phyloP scores from a whole-genome alignment of 2,888 invertebrate genomes.

The Pterostichus madidus region DNA sequence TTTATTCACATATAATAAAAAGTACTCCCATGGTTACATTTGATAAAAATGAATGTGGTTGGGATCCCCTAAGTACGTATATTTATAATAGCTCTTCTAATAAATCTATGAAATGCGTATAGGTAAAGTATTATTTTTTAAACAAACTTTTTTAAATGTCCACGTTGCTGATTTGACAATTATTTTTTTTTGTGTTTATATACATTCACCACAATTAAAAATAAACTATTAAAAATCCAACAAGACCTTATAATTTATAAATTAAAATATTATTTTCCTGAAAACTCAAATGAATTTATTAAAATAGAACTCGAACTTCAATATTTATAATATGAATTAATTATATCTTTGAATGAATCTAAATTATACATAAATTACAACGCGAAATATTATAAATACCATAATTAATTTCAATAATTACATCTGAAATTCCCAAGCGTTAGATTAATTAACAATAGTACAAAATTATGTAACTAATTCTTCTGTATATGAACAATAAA shows the following conservation, averaged over 20 bases:
- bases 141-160: no score
- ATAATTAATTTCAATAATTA: conserved; percentile 20
- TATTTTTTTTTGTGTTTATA: no score
- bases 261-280: no score
- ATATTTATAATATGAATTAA: neutral
- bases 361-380: neutral
- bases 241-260: no score
- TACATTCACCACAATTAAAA: no score
- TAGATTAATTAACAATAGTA: conserved; percentile 14
- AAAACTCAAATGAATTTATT: no score
- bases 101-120: neutral
- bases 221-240: no score
- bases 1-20: conserved; percentile 16
- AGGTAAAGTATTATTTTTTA: neutral
- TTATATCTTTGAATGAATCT: conserved; percentile 1
- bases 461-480: neutral
- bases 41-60: conserved; percentile 16
- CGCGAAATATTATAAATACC: neutral
- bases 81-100: conserved; percentile 16
- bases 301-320: no score
- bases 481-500: neutral
- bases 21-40: conserved; percentile 1
- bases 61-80: neutral
- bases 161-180: no score
- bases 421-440: neutral